Percentiles rank a stretch among this genome's conserved stretches.
Conservation (phyloP, 2,113 vertebrate genomes). For the Poecile atricapillus region DNA sequence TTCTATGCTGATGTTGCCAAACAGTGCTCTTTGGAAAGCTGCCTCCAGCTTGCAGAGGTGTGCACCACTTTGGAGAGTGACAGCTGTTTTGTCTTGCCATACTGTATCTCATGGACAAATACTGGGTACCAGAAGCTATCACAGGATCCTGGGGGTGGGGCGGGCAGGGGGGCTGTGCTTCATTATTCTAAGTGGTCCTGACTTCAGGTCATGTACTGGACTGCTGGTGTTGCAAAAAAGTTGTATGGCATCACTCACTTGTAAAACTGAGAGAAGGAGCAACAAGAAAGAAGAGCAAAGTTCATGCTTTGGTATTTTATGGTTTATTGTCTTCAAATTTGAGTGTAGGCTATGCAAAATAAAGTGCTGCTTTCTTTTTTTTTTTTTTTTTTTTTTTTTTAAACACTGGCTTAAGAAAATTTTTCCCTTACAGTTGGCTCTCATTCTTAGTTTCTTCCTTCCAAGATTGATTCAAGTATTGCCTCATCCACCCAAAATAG, state of each 20-base stretch:
- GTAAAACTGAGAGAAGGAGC: not conserved
- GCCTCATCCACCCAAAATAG: not conserved
- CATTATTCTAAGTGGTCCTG: not conserved
- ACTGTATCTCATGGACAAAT: not conserved
- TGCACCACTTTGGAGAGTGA: rapidly evolving
- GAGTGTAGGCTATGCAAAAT: not conserved
- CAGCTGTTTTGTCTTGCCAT: not conserved
- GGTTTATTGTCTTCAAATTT: not conserved
- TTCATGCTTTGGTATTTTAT: not conserved
- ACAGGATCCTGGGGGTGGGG: not conserved
- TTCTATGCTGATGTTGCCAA: not conserved
- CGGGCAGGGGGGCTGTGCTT: not conserved
- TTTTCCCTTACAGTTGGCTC: not conserved
- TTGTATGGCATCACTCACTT: not conserved
- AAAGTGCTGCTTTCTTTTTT: not conserved
- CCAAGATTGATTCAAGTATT: not conserved
- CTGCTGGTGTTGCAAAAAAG: not conserved
- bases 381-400: not conserved
- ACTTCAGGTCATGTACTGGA: rapidly evolving
- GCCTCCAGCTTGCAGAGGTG: not conserved
- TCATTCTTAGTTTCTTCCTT: slow-evolving; percentile 2
- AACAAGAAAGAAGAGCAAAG: not conserved
- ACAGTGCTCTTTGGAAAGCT: not conserved
- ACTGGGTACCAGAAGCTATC: not conserved
- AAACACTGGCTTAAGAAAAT: not conserved